These are phyloP conservation scores for Entomobrya multifasciata DNA, from an alignment of 2,888 invertebrate genomes.

Conservation along the genomic window DNA sequence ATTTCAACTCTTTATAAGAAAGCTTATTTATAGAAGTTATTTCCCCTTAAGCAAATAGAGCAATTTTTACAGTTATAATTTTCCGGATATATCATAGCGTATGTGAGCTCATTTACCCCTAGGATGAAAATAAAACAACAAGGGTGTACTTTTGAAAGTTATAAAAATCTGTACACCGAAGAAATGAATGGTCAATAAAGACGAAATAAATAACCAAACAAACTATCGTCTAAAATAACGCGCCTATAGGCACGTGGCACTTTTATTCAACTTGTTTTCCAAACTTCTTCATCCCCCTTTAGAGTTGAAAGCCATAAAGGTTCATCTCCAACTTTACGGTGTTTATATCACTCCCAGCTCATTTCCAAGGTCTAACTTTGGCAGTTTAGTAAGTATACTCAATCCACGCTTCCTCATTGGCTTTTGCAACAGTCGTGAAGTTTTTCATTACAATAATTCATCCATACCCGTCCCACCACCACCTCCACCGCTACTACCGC, in stretches of 20 bases:
- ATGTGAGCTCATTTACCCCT: too few species aligned
- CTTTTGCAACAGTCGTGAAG: not conserved
- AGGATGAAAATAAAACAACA: too few species aligned
- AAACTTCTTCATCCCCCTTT: slow-evolving; percentile 43
- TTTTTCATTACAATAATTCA: slow-evolving; percentile 62
- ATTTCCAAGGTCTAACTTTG: slow-evolving; percentile 27
- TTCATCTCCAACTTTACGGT: not conserved
- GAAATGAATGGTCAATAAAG: slow-evolving; percentile 47
- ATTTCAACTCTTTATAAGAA: too few species aligned
- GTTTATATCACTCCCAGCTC: not conserved
- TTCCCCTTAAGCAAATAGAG: too few species aligned
- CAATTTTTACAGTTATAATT: too few species aligned
- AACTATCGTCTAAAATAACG: slow-evolving; percentile 24
- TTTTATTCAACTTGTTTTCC: slow-evolving; percentile 65
- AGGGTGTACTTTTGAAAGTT: not conserved
- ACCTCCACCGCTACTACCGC: not conserved
- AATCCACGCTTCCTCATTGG: slow-evolving; percentile 47
- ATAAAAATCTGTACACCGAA: not conserved
- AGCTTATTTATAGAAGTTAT: too few species aligned
- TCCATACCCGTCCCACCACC: slow-evolving; percentile 34
- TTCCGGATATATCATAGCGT: too few species aligned
- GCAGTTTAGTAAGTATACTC: slow-evolving; percentile 16
- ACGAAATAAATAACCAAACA: slow-evolving; percentile 36
- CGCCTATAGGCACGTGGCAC: slow-evolving; percentile 60
- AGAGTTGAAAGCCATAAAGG: not conserved